Evolutionary conservation across 1,140 invertebrate genomes (phyloP).

Genomic region (Spodoptera frugiperda): DNA sequence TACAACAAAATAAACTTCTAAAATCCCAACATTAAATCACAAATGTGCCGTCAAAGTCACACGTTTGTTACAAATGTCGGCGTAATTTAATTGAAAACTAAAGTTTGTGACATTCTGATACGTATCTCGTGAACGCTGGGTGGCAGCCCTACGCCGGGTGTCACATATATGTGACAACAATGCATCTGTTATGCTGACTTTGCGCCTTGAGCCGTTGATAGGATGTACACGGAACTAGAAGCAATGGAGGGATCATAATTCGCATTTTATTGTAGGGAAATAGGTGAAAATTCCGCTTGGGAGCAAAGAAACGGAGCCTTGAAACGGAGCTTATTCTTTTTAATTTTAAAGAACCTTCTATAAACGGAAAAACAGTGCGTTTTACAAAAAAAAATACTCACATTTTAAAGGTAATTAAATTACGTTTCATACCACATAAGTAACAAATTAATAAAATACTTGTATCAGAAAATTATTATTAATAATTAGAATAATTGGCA

Average conservation of each 20-base stretch:
- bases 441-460: too few species aligned
- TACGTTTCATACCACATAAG: too few species aligned
- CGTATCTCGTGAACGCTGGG: background rate
- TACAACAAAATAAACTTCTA: background rate
- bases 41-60: background rate
- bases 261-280: background rate
- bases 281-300: too few species aligned
- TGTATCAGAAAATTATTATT: too few species aligned
- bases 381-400: too few species aligned
- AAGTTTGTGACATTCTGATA: conserved; percentile 17
- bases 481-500: too few species aligned
- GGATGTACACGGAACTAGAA: background rate
- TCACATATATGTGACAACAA: conserved; percentile 63
- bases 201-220: conserved; percentile 49
- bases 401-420: too few species aligned
- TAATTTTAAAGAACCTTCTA: too few species aligned
- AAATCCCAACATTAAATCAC: background rate
- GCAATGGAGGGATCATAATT: conserved; percentile 1
- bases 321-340: too few species aligned
- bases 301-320: too few species aligned
- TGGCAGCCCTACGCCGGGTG: background rate
- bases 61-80: background rate
- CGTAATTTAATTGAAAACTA: conserved; percentile 30
- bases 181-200: conserved; percentile 66
- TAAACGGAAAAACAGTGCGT: too few species aligned